phyloP scores from a whole-genome alignment of 2,113 vertebrate genomes.

The Trogon surrucura region DNA sequence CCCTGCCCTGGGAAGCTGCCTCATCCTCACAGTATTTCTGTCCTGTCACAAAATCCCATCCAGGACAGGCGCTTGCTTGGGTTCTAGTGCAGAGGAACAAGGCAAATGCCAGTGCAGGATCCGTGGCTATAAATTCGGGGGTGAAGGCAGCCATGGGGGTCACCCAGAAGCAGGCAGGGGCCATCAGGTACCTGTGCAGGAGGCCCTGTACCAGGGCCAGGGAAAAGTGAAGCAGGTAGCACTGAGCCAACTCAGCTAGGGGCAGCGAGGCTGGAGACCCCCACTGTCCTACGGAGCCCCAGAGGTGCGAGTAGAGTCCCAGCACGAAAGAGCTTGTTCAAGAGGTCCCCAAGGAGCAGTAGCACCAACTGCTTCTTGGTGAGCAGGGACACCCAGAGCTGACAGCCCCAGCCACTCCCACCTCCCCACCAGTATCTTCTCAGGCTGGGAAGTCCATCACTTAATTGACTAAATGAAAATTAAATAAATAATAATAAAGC shows the following conservation, averaged over 20 bases:
- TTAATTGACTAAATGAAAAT: not conserved
- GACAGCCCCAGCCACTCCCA: not conserved
- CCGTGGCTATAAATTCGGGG: no score
- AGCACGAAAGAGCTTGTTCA: not conserved
- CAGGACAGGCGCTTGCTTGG: accelerated
- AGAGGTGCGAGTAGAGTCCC: accelerated
- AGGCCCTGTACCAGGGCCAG: accelerated
- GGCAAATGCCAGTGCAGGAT: not conserved
- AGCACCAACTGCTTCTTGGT: not conserved
- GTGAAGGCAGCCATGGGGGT: not conserved
- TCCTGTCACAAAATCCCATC: no score
- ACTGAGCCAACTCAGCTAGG: accelerated
- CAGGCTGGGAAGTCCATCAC: not conserved
- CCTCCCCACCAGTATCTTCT: accelerated
- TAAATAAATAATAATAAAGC: not conserved
- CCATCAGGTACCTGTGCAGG: not conserved
- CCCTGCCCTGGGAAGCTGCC: not conserved
- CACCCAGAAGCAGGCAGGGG: not conserved
- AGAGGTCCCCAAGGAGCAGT: not conserved
- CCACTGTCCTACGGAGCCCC: accelerated
- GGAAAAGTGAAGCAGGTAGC: not conserved
- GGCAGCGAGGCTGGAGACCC: not conserved
- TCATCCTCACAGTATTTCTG: accelerated
- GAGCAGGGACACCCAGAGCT: not conserved
- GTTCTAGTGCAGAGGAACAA: no score